Conservation (phyloP, 37 sponge, comb jelly and placozoan genomes). For the Halisarca cf. caerulea region DNA sequence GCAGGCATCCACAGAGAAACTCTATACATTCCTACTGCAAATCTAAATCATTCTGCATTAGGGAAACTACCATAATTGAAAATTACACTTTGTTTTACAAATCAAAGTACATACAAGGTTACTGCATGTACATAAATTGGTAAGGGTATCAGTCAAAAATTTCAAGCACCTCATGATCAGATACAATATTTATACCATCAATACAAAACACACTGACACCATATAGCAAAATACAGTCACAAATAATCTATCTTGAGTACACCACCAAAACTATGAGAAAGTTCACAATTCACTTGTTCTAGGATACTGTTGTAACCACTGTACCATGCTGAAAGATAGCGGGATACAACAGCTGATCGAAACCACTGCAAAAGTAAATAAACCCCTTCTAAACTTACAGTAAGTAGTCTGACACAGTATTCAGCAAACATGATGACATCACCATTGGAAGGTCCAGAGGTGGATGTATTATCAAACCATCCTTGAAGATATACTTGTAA, state of each 20-base stretch:
- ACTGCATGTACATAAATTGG: too few species aligned
- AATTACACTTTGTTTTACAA: too few species aligned
- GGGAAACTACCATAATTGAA: too few species aligned
- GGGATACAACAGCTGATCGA: not conserved
- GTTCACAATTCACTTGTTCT: not conserved
- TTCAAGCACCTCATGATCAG: too few species aligned
- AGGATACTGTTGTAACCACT: slow-evolving; percentile 27
- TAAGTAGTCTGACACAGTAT: slow-evolving; percentile 8
- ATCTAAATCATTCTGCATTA: too few species aligned
- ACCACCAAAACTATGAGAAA: slow-evolving; percentile 3
- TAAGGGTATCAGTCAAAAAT: too few species aligned
- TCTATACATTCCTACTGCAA: too few species aligned
- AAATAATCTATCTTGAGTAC: slow-evolving; percentile 16
- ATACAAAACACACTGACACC: too few species aligned
- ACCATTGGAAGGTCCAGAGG: slow-evolving; percentile 12
- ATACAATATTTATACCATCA: too few species aligned
- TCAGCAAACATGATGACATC: slow-evolving; percentile 26
- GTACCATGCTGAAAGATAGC: slow-evolving; percentile 24
- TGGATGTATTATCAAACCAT: slow-evolving; percentile 13
- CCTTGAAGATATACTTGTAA: not conserved
- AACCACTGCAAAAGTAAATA: slow-evolving; percentile 10
- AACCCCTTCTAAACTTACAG: slow-evolving; percentile 11
- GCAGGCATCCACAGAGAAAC: too few species aligned
- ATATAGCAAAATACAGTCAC: too few species aligned
- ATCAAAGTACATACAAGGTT: too few species aligned